Evolutionary conservation across 2,888 invertebrate species (phyloP), one percentile per base, ranked within the genome.

Genomic region (Orthosia gracilis): DNA sequence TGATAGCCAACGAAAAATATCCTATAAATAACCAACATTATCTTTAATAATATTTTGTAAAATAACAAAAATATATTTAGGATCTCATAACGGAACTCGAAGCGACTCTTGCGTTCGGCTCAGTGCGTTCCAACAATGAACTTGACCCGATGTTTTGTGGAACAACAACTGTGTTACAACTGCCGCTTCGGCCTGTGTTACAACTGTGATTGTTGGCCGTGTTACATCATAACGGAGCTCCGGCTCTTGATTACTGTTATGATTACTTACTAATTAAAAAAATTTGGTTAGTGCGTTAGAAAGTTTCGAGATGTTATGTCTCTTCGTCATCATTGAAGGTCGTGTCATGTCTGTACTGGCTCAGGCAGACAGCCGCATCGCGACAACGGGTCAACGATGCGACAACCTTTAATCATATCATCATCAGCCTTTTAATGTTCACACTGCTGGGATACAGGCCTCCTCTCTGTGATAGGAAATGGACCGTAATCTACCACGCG

Each of bases 211-310:
- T 23, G 45, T n/a, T 45, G 15, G 40, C 17, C 13, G 9, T 2
- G 66, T 82, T 82, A 81, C 82, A 12, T 84, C 76, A 82, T 57
- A 50, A 58, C 76, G 71, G 80, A 82, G 85, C 84, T 81, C 69
- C 62, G 77, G 70, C 12, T 76, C 23, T 26, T 31, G 23, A 69
- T 21, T 40, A 49, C 26, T 65, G 18, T 62, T 82, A 58, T 67
- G 23, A 79, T 49, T 61, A 45, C 31, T 62, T 17, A 21, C 57
- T 71, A 50, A 26, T 59, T 31, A 45, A 66, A 82, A 73, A 67
- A 50, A 52, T 31, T 26, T 49, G 3, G 0, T 47, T 47, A 18
- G 21, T 26, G 15, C 23, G 54, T 52, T 26, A 78, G 73, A 49
- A 79, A 54, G 15, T 71, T 78, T 26, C 52, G 62, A 17, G 11